Evolutionary conservation across 2,888 invertebrate species (phyloP), one percentile per base, ranked within the genome.

Genomic region (Andrena hattorfiana): DNA sequence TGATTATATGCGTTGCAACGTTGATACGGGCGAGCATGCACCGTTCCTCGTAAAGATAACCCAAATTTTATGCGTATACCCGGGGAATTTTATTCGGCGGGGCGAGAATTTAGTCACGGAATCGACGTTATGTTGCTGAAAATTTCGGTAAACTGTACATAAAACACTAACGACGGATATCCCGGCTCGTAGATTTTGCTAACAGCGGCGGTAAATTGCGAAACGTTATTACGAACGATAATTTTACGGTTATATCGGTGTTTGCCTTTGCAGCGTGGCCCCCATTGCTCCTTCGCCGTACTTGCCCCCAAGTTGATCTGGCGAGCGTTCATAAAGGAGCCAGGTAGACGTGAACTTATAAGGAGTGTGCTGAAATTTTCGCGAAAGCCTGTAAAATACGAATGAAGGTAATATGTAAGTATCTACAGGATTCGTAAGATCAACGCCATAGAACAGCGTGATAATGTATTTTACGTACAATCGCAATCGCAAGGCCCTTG

Each of bases 261-360:
- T 68, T 51, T 63, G 62, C 81, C 62, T 56, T 63, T 13, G n/a
- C 10, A 2, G 30, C 13, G n/a, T 8, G 28, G 56, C 32, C 32
- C 3, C 10, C 20, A 5, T 10, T 13, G 35, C 42, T 51, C 20
- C 13, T 10, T n/a, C 54, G 7, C 10, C 2, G 30, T 23, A 64
- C 10, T 30, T 23, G 23, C 16, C 6, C 5, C 26, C 7, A 16
- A 35, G 20, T 64, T 79, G 54, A 67, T 62, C 35, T 60, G 60
- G 23, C 23, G 48, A 62, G 54, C 13, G 28, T 62, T 62, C 71
- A 48, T 67, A 71, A 80, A 80, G 32, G 75, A 48, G 66, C 8
- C n/a, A 16, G 2, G n/a, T 0, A 6, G 13, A 16, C 60, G 60
- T 48, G 23, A 79, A 78, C 71, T 67, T 72, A 72, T 56, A 67